phyloP scores from a whole-genome alignment of 2,888 invertebrate species.

The Dyspetes luteomarginatus region DNA sequence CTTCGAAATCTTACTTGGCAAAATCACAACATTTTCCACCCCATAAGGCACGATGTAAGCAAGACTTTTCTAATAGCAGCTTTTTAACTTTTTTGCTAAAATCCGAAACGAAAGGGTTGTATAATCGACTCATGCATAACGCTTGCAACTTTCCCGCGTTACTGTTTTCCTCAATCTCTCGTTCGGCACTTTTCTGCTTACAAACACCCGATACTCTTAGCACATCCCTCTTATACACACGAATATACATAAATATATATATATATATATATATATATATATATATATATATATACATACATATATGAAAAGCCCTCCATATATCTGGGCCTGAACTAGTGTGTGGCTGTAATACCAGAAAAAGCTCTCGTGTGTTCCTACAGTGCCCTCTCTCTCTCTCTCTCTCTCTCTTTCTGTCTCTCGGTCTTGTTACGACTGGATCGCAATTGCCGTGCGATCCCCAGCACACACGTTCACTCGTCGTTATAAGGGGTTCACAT shows the following conservation, averaged over 20 bases:
- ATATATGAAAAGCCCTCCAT: too few species aligned
- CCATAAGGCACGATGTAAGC: background rate
- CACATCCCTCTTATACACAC: conserved; percentile 2
- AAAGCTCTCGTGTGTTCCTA: conserved; percentile 39
- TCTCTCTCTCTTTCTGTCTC: conserved; percentile 34
- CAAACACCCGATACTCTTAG: conserved; percentile 23
- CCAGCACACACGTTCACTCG: conserved; percentile 53
- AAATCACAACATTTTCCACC: too few species aligned
- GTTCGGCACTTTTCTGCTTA: conserved; percentile 32
- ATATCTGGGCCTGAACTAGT: too few species aligned
- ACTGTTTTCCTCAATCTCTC: conserved; percentile 22
- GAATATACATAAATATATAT: background rate
- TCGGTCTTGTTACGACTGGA: conserved; percentile 49
- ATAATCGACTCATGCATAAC: background rate
- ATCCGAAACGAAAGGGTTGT: background rate
- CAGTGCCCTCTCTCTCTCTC: conserved; percentile 22
- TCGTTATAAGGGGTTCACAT: conserved; percentile 62
- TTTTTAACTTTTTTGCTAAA: too few species aligned
- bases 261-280: background rate
- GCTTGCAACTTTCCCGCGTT: conserved; percentile 15
- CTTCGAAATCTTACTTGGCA: too few species aligned
- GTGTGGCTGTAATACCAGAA: conserved; percentile 31
- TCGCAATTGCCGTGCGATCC: conserved; percentile 68
- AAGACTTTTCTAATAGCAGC: background rate
- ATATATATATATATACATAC: too few species aligned